phyloP scores from a whole-genome alignment of 2,797 vertebrate species.

The Chaetophractus vellerosus region DNA sequence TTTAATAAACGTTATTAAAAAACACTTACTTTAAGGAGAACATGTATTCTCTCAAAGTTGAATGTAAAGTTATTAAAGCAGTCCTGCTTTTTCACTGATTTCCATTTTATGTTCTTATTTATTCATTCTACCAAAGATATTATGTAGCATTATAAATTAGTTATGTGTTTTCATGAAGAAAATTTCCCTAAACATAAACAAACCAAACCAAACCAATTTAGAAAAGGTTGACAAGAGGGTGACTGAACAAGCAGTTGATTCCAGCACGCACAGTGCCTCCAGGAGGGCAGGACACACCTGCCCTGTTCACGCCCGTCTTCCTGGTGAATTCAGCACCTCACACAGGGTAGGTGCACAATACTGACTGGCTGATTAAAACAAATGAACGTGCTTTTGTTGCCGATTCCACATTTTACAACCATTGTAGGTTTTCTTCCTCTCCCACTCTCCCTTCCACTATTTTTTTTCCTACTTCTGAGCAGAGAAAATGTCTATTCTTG shows the following conservation, averaged over 20 bases:
- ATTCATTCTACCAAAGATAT: conserved; percentile 38
- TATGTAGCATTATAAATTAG: neutral
- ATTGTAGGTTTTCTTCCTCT: conserved; percentile 14
- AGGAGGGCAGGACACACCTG: neutral
- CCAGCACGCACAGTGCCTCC: neutral
- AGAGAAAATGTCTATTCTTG: neutral
- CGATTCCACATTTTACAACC: neutral
- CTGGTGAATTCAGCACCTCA: neutral
- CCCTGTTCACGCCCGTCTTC: neutral
- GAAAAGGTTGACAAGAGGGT: neutral
- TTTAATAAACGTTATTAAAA: conserved; percentile 31
- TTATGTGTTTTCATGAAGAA: conserved; percentile 30
- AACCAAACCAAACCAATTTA: neutral
- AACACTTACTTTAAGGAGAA: neutral
- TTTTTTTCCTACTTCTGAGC: neutral
- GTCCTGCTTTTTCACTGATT: conserved; percentile 48
- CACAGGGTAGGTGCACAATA: neutral
- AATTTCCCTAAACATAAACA: conserved; percentile 8
- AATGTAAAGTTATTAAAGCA: neutral
- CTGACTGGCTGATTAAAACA: neutral
- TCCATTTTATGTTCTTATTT: conserved; percentile 47
- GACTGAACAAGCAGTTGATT: neutral
- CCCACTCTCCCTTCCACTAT: neutral
- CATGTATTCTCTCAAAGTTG: neutral
- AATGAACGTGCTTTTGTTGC: neutral